Evolutionary conservation across 2,113 vertebrate genomes (phyloP).

Genomic region (Chloroceryle aenea): DNA sequence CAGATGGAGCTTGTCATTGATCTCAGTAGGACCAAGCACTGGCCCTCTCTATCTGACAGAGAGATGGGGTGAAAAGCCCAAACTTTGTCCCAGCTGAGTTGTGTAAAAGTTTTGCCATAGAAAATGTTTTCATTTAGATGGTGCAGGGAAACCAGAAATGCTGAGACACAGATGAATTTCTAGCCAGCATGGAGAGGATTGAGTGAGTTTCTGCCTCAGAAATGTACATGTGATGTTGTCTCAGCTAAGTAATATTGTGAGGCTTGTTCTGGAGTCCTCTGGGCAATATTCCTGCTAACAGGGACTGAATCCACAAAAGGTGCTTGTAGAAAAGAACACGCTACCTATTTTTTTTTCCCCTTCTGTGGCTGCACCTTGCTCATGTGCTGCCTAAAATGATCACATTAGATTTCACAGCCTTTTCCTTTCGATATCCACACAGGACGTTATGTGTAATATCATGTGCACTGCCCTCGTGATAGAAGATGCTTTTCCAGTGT

Average conservation of each 20-base stretch:
- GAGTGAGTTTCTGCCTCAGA: neutral
- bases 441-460: neutral
- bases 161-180: neutral
- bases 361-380: slow-evolving; percentile 11
- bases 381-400: neutral
- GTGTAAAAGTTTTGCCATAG: neutral
- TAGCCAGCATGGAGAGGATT: neutral
- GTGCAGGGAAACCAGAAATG: neutral
- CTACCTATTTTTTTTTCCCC: rapidly evolving
- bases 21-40: neutral
- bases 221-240: neutral
- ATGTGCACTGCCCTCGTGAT: neutral
- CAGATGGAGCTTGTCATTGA: neutral
- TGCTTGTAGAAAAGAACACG: neutral
- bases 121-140: neutral
- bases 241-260: neutral
- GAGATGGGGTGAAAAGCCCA: neutral
- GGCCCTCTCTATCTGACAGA: neutral
- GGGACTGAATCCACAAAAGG: neutral
- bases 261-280: neutral
- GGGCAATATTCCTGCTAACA: neutral
- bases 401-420: neutral
- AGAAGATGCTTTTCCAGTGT: neutral
- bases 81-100: neutral
- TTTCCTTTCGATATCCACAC: neutral